Conservation (phyloP, 2,113 vertebrate genomes). For the Hirundichthys speculiger region DNA sequence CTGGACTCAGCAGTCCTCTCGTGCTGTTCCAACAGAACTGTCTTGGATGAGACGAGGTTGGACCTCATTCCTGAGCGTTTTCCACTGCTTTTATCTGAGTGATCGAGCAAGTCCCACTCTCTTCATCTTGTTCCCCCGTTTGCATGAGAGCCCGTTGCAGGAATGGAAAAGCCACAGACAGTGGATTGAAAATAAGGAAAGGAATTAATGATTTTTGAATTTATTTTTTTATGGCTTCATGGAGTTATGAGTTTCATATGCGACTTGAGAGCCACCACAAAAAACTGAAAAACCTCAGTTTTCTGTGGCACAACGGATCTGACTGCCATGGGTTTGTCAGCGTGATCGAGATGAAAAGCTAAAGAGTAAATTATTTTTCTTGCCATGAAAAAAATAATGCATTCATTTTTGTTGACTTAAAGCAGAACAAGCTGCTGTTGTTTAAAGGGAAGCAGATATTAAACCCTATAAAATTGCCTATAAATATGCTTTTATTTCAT, state of each 20-base stretch:
- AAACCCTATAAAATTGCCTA: not conserved
- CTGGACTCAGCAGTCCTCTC: slow-evolving; percentile 13
- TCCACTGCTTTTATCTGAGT: slow-evolving; percentile 38
- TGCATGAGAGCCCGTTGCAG: slow-evolving; percentile 55
- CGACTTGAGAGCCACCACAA: slow-evolving; percentile 57
- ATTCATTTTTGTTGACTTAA: slow-evolving; percentile 15
- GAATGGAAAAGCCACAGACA: slow-evolving; percentile 65
- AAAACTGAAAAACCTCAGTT: slow-evolving; percentile 56
- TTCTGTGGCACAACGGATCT: slow-evolving; percentile 57
- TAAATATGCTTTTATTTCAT: not conserved
- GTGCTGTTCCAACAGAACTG: slow-evolving; percentile 22
- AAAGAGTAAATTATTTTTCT: slow-evolving; percentile 16
- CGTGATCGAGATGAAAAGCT: slow-evolving; percentile 35
- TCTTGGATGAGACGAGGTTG: slow-evolving; percentile 17
- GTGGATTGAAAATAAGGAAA: slow-evolving; percentile 50
- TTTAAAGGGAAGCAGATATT: not conserved
- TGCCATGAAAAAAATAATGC: too few species aligned
- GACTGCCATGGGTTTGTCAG: slow-evolving; percentile 54
- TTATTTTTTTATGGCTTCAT: slow-evolving; percentile 59
- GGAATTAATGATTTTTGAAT: slow-evolving; percentile 63
- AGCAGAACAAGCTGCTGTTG: slow-evolving; percentile 5
- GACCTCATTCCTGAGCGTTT: slow-evolving; percentile 33
- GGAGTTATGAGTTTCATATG: slow-evolving; percentile 71
- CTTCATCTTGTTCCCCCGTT: slow-evolving; percentile 34
- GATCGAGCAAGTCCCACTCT: slow-evolving; percentile 16